Evolutionary conservation across 1,140 invertebrate genomes (phyloP).

Genomic region (Bombyx mori): DNA sequence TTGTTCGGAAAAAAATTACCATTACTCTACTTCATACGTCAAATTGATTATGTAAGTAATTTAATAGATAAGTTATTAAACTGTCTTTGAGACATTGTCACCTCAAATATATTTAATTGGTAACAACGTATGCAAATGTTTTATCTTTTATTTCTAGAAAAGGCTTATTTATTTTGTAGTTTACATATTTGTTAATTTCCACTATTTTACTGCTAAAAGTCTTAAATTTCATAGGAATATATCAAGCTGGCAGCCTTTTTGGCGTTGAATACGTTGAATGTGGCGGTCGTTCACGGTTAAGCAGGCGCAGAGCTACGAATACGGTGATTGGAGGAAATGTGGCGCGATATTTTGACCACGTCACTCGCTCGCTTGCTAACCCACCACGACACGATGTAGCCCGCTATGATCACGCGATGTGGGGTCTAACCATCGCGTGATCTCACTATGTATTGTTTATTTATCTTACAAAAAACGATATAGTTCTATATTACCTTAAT

Average conservation of each 20-base stretch:
- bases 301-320: constrained; percentile 12
- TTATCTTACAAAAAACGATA: too few species aligned
- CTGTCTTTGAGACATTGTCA: too few species aligned
- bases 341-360: constrained; percentile 58
- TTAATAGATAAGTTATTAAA: background rate
- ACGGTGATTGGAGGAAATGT: constrained; percentile 44
- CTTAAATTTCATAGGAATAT: background rate
- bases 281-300: constrained; percentile 11
- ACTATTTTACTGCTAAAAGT: background rate
- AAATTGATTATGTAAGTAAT: constrained; percentile 1
- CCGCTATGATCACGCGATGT: constrained; percentile 15
- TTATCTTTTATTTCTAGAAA: background rate
- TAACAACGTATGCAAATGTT: too few species aligned
- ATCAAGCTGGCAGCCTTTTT: background rate
- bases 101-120: too few species aligned
- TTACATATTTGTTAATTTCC: background rate
- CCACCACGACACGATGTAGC: constrained; percentile 14
- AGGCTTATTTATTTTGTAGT: background rate
- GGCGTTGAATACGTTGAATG: background rate
- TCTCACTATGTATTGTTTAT: too few species aligned
- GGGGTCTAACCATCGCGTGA: background rate
- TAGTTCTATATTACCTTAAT: too few species aligned
- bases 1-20: too few species aligned
- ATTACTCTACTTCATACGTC: background rate
- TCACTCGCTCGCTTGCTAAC: constrained; percentile 34